Evolutionary conservation across 1,140 invertebrate genomes (phyloP), one percentile per base, ranked within the genome.

Genomic region (Ylistrum balloti): DNA sequence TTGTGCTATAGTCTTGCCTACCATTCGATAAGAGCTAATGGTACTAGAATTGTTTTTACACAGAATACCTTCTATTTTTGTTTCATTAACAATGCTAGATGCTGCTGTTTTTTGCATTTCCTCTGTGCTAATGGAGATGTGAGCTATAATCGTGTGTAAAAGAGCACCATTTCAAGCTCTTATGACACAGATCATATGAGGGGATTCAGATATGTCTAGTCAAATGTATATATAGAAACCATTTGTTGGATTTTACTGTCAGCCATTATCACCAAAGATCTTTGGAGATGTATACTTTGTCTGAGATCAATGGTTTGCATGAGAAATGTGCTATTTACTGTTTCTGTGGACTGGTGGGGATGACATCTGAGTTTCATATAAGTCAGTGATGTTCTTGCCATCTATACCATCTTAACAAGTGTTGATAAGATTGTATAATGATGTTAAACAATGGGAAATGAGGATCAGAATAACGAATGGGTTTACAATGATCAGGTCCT

Each of bases 41-140:
- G 56, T 74, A 5, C 56, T 74, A 5, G 56, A 17, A 28, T n/a
- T 74, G 56, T 74, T 28, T 3, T 3, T 74, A 74, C 13, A 13
- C 22, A 28, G 56, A 74, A 11, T 11, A n/a, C 22, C 17, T 74
- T 74, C 56, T 74, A 74, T 74, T 74, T 74, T 74, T 7, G 56
- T n/a, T n/a, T 5, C 56, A 28, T 74, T 74, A 74, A 28, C 56
- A 74, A 3, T 5, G 56, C 17, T 28, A 28, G 56, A 74, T 74
- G 9, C 22, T 74, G 56, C 56, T 74, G 56, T n/a, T 74, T 28
- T 3, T 74, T n/a, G 56, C 5, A 1, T 28, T 11, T 28, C 17
- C n/a, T 74, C n/a, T 74, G 22, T 74, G 56, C 17, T 74, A 74
- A 74, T 74, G 56, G 56, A 74, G 56, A 74, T 74, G 56, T 74